Base-by-base conservation (phyloP, 1,140 invertebrate genomes). In the Drosophila teissieri region DNA sequence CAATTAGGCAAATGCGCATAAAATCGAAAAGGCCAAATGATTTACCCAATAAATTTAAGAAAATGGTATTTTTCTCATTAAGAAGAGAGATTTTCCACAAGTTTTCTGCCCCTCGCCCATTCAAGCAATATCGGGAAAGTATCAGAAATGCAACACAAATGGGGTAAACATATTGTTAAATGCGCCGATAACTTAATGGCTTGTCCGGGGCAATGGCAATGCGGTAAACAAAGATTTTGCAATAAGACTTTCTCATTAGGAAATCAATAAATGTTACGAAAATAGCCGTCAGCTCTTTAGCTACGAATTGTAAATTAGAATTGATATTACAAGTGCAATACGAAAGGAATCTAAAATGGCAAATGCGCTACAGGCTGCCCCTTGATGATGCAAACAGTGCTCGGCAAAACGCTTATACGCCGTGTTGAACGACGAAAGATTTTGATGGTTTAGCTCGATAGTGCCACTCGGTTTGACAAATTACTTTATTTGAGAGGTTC, bases 241-340 rank as follows among this genome's bases (percentile, higher is more conserved):
- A 65, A 53, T 72, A 63, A 81, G 76, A 68, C 44, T 57, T 78
- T 44, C 78, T 61, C 64, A 85, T 86, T 78, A 82, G 68, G 62
- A 68, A 81, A 85, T 86, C 82, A 67, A 85, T 85, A 78, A 85
- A 86, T 67, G 37, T 7, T 60, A 80, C 82, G 75, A 72, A 85
- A 86, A 85, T 88, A 82, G 68, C 81, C 42, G 24, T 46, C 68
- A 63, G 76, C 82, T 81, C 64, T 84, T 85, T 84, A 70, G 65
- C 74, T 78, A 78, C 63, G 83, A 64, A 85, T 85, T 85, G 78
- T 80, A 86, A 86, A 86, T 85, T 81, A 39, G 51, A 70, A 78
- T 78, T 82, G 53, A 63, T 75, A 85, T 86, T 86, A 78, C 76
- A 84, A 84, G 62, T 76, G 81, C 63, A 84, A 63, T 61, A 36